A percentile compares a stretch with the other conserved stretches of the same genome.
phyloP scores from a whole-genome alignment of 2,888 invertebrate species.

The Elaeidobius kamerunicus region DNA sequence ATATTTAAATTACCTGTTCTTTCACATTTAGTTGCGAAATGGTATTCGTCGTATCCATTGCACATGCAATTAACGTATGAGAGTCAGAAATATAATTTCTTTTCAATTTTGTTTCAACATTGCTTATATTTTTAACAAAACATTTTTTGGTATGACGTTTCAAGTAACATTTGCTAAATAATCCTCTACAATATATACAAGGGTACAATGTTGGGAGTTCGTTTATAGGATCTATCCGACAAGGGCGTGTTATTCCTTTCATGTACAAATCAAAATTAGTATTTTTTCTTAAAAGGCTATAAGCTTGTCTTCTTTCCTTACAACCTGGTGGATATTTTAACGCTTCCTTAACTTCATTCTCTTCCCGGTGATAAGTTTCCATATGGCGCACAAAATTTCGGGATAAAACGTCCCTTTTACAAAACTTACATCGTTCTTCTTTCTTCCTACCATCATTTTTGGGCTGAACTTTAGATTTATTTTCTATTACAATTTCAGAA shows the following conservation, averaged over 20 bases:
- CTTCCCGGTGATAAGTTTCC: background rate
- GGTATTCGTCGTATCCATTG: background rate
- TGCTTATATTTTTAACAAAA: background rate
- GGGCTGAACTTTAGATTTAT: too few relatives aligned
- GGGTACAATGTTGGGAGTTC: background rate
- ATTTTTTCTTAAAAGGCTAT: background rate
- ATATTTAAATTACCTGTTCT: too few relatives aligned
- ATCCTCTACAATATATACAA: background rate
- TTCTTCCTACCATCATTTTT: background rate
- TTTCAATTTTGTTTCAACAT: background rate
- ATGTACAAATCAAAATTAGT: conserved; percentile 4
- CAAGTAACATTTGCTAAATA: background rate
- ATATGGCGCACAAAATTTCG: background rate
- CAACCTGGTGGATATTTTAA: background rate
- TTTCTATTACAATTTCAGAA: too few relatives aligned
- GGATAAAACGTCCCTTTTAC: background rate
- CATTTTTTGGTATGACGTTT: background rate
- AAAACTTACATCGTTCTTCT: background rate
- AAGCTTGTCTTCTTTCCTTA: conserved; percentile 1
- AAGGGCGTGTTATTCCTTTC: background rate
- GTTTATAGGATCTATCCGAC: background rate
- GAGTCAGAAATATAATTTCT: background rate
- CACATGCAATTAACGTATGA: background rate
- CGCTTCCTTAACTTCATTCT: background rate
- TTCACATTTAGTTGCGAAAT: conserved; percentile 1